Evolutionary conservation across 2,888 invertebrate species (phyloP).

Genomic region (Diabrotica balteata): DNA sequence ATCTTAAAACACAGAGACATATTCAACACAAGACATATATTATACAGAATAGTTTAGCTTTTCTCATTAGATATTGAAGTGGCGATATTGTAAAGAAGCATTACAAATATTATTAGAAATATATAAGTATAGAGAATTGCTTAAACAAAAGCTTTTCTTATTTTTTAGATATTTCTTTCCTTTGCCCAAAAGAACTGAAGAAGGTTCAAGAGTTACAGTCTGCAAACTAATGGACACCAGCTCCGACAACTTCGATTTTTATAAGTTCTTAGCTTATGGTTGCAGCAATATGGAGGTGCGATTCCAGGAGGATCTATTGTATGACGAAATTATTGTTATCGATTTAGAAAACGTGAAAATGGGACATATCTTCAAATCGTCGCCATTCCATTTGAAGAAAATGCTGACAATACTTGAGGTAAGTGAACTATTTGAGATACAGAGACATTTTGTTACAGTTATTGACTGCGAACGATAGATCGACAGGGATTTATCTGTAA

Average conservation of each 20-base stretch:
- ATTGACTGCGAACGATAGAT: too few relatives aligned
- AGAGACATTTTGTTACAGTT: too few relatives aligned
- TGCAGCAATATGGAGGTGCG: constrained; percentile 62
- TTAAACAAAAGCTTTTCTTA: not conserved
- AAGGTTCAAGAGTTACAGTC: constrained; percentile 60
- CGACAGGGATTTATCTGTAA: too few relatives aligned
- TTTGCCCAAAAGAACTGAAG: constrained; percentile 60
- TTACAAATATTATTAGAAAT: too few relatives aligned
- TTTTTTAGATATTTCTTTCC: constrained; percentile 58
- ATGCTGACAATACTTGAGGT: constrained; percentile 60
- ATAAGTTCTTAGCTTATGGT: constrained; percentile 56
- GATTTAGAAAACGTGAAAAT: constrained; percentile 58
- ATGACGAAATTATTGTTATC: constrained; percentile 60
- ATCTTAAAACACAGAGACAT: too few relatives aligned
- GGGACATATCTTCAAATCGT: constrained; percentile 58
- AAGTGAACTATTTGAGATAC: constrained; percentile 21
- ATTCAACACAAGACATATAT: too few relatives aligned
- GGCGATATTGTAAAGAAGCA: too few relatives aligned
- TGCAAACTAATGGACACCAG: constrained; percentile 52
- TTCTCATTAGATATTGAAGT: too few relatives aligned
- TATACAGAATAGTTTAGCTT: too few relatives aligned
- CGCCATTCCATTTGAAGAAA: constrained; percentile 59
- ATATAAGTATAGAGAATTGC: not conserved
- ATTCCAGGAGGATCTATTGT: constrained; percentile 59
- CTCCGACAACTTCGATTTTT: constrained; percentile 51